Conservation (phyloP, 2,888 invertebrate species). For the Macaria liturata region DNA sequence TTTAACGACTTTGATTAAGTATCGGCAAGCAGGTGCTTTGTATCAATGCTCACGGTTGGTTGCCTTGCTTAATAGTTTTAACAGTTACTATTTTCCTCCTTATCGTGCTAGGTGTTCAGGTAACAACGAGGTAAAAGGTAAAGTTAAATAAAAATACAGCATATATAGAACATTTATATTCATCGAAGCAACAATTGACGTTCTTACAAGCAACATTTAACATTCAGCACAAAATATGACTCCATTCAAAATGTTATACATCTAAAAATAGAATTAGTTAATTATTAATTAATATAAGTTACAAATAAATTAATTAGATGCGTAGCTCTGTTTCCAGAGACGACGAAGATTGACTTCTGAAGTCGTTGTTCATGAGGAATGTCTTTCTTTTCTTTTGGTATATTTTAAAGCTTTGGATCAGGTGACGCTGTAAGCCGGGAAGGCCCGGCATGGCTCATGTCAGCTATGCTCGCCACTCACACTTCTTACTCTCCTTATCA, state of each 20-base stretch:
- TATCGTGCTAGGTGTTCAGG: slow-evolving; percentile 3
- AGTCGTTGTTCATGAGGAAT: slow-evolving; percentile 34
- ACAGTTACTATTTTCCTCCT: slow-evolving; percentile 15
- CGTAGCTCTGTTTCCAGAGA: slow-evolving; percentile 12
- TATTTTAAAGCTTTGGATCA: slow-evolving; percentile 37
- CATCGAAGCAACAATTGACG: slow-evolving; percentile 52
- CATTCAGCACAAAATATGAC: slow-evolving; percentile 40
- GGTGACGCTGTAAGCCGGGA: slow-evolving; percentile 62
- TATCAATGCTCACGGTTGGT: slow-evolving; percentile 5
- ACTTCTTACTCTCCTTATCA: slow-evolving; percentile 70
- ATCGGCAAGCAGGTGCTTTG: background rate
- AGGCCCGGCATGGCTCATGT: slow-evolving; percentile 72
- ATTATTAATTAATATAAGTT: slow-evolving; percentile 17
- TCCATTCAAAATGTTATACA: slow-evolving; percentile 36
- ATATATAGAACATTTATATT: slow-evolving; percentile 32
- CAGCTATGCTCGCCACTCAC: slow-evolving; percentile 74
- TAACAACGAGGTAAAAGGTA: slow-evolving; percentile 1
- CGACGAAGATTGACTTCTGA: slow-evolving; percentile 9
- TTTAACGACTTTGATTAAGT: slow-evolving; percentile 1
- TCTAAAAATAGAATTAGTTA: slow-evolving; percentile 35
- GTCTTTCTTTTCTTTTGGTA: slow-evolving; percentile 32
- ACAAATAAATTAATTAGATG: slow-evolving; percentile 28
- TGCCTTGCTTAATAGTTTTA: slow-evolving; percentile 11
- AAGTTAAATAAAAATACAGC: background rate
- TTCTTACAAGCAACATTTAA: slow-evolving; percentile 44